These are phyloP conservation scores for Lampris megalopsis DNA, from an alignment of 2,113 vertebrate genomes.

Conservation along the genomic window DNA sequence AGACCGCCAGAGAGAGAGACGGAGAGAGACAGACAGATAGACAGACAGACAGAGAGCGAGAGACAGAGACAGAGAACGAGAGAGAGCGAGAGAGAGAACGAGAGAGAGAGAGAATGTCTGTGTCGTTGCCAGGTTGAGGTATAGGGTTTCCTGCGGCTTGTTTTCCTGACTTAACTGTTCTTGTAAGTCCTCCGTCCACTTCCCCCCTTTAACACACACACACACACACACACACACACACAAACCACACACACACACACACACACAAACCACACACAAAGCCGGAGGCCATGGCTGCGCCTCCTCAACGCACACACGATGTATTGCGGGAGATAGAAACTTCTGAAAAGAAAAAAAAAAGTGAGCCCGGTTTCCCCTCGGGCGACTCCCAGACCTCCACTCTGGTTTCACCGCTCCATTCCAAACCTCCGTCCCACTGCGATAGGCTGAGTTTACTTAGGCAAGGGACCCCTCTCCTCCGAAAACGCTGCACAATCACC, in stretches of 20 bases:
- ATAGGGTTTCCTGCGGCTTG: slow-evolving; percentile 76
- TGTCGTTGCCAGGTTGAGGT: slow-evolving; percentile 69
- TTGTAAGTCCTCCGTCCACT: slow-evolving; percentile 71
- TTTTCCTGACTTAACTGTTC: slow-evolving; percentile 77
- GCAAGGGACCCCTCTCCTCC: slow-evolving; percentile 65
- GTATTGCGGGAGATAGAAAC: slow-evolving; percentile 76
- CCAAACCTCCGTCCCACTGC: slow-evolving; percentile 70
- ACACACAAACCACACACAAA: slow-evolving; percentile 33
- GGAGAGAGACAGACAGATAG: slow-evolving; percentile 6
- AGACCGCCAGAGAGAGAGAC: slow-evolving; percentile 6
- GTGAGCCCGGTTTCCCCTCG: slow-evolving; percentile 65
- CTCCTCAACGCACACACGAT: slow-evolving; percentile 67
- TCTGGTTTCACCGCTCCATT: slow-evolving; percentile 77
- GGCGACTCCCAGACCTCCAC: slow-evolving; percentile 72
- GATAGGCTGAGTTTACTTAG: slow-evolving; percentile 74
- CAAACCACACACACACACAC: slow-evolving; percentile 25
- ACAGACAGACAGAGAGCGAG: slow-evolving; percentile 18
- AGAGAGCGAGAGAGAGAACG: slow-evolving; percentile 24
- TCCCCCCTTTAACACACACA: slow-evolving; percentile 48
- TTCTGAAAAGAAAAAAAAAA: slow-evolving; percentile 66
- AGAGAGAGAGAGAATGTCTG: slow-evolving; percentile 66
- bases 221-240: slow-evolving; percentile 33
- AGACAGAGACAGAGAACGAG: slow-evolving; percentile 19
- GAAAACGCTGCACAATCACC: slow-evolving; percentile 65
- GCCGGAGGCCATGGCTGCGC: slow-evolving; percentile 26